These are phyloP conservation scores for Dicentrarchus labrax DNA, from an alignment of 2,113 vertebrate species.

Conservation along the genomic window DNA sequence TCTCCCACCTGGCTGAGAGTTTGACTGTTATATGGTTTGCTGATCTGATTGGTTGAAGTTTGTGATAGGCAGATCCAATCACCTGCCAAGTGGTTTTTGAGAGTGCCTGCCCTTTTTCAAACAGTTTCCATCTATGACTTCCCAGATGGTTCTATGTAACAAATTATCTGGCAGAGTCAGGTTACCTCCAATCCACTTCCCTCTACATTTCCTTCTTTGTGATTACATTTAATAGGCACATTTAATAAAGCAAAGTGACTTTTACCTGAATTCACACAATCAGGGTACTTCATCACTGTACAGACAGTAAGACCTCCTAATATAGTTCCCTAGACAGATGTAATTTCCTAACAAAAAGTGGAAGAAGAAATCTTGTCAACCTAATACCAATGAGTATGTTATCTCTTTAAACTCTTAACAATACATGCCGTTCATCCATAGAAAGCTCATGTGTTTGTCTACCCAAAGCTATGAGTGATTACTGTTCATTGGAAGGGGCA, in stretches of 20 bases:
- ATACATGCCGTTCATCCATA: slow-evolving; percentile 7
- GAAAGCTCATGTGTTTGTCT: slow-evolving; percentile 67
- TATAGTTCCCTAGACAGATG: not conserved
- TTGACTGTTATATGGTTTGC: too few relatives aligned
- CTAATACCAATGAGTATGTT: not conserved
- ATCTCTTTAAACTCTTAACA: slow-evolving; percentile 36
- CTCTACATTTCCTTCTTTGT: slow-evolving; percentile 4
- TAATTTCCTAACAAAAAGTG: not conserved
- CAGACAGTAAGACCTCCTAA: not conserved
- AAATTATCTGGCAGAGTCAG: too few relatives aligned
- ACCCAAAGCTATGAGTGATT: slow-evolving; percentile 76
- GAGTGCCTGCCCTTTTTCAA: too few relatives aligned
- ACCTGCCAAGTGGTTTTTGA: too few relatives aligned
- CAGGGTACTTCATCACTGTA: not conserved
- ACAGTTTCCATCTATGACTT: too few relatives aligned
- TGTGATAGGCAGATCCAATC: too few relatives aligned
- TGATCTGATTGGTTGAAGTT: too few relatives aligned
- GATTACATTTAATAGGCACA: not conserved
- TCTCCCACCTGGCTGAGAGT: too few relatives aligned
- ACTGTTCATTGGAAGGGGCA: slow-evolving; percentile 80
- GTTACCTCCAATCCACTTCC: not conserved
- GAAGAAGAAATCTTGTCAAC: not conserved
- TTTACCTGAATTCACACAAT: not conserved
- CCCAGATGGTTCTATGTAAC: too few relatives aligned
- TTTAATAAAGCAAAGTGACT: not conserved